These are phyloP conservation scores for Cheirogaleus medius DNA, from an alignment of 2,113 vertebrate genomes.

Conservation along the genomic window DNA sequence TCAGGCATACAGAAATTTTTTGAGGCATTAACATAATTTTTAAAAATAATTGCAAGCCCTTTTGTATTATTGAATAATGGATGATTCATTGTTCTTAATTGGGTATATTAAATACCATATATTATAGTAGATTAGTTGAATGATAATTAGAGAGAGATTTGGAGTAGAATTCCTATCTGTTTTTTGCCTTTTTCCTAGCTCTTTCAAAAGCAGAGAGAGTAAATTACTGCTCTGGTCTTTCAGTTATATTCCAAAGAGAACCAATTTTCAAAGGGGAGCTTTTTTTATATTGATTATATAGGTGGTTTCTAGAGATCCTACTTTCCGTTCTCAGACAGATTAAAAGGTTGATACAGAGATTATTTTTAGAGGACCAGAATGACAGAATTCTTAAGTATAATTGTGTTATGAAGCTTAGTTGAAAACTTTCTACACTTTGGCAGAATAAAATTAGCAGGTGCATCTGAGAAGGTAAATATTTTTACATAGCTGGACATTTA, in stretches of 20 bases:
- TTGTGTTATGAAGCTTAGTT: neutral
- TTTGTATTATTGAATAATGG: neutral
- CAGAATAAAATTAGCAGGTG: constrained; percentile 1
- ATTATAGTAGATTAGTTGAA: neutral
- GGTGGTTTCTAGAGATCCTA: constrained; percentile 26
- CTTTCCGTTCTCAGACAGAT: neutral
- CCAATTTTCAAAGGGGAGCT: constrained; percentile 30
- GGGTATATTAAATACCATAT: neutral
- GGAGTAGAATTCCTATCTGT: neutral
- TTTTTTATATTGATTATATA: constrained; percentile 7
- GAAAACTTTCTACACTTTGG: neutral
- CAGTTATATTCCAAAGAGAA: neutral
- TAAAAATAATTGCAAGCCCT: neutral
- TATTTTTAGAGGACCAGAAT: neutral
- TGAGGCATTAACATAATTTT: neutral
- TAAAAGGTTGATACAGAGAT: neutral
- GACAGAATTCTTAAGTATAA: constrained; percentile 21
- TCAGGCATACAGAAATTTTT: neutral
- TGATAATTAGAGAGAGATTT: neutral
- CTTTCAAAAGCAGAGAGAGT: neutral
- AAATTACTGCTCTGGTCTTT: constrained; percentile 28
- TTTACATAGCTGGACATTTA: constrained; percentile 45
- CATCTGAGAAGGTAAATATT: neutral
- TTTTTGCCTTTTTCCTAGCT: neutral
- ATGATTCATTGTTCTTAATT: neutral